phyloP scores from a whole-genome alignment of 2,113 vertebrate genomes.

The Ancistrus triradiatus region DNA sequence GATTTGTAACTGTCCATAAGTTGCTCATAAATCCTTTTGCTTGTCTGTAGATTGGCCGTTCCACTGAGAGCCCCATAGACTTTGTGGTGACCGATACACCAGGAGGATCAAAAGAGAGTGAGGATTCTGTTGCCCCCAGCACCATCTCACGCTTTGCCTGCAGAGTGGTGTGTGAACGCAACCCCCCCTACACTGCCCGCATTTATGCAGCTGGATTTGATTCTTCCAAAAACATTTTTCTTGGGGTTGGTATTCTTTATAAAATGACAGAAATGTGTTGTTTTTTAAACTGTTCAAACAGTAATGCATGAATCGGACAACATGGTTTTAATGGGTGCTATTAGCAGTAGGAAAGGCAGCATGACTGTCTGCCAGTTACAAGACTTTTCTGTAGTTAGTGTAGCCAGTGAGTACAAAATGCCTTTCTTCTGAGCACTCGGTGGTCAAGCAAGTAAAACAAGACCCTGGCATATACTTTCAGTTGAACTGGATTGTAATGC shows the following conservation, averaged over 20 bases:
- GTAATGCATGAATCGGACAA: background rate
- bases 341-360: background rate
- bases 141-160: constrained; percentile 98
- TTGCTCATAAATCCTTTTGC: background rate
- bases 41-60: constrained; percentile 83
- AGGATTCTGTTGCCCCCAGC: constrained; percentile 91
- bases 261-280: background rate
- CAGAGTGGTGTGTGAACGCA: constrained; percentile 92
- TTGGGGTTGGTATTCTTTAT: constrained; percentile 74
- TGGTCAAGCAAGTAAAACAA: too few species aligned
- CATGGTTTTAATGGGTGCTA: background rate
- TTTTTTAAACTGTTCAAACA: background rate
- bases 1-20: background rate
- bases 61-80: constrained; percentile 96
- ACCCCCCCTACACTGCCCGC: constrained; percentile 85
- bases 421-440: too few species aligned
- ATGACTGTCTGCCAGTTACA: background rate
- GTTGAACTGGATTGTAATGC: too few species aligned
- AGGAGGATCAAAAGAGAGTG: constrained; percentile 69
- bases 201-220: constrained; percentile 97
- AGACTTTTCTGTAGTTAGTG: background rate
- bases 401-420: too few species aligned
- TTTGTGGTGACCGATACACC: constrained; percentile 96
- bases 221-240: constrained; percentile 76
- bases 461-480: too few species aligned